Evolutionary conservation across 2,888 invertebrate genomes (phyloP).

Genomic region (Odontocerum albicorne): DNA sequence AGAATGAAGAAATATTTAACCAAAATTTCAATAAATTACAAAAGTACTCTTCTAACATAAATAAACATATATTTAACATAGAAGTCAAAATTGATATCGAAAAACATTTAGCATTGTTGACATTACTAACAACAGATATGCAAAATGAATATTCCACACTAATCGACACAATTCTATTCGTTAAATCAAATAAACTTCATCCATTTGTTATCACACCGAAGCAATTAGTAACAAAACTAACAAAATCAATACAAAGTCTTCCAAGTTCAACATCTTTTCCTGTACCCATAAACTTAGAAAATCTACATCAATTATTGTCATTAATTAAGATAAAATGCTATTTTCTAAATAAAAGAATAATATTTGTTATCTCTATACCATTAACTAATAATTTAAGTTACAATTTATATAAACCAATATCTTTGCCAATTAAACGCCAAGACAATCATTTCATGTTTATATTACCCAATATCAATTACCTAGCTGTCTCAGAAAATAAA

Average conservation of each 20-base stretch:
- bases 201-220: constrained; percentile 7
- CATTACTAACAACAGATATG: constrained; percentile 2
- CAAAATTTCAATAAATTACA: constrained; percentile 10
- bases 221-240: constrained; percentile 3
- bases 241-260: constrained; percentile 1
- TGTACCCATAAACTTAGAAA: neutral
- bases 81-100: constrained; percentile 6
- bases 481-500: too few relatives aligned
- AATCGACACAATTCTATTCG: constrained; percentile 1
- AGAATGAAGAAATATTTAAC: constrained; percentile 5
- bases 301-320: neutral
- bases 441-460: too few relatives aligned
- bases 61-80: constrained; percentile 9
- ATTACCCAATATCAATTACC: too few relatives aligned
- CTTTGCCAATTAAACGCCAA: too few relatives aligned
- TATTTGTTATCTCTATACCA: constrained; percentile 1
- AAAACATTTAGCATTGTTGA: constrained; percentile 5
- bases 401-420: too few relatives aligned
- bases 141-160: constrained; percentile 1
- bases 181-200: constrained; percentile 1
- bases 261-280: constrained; percentile 6
- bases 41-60: neutral
- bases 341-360: constrained; percentile 1
- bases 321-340: constrained; percentile 1
- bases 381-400: constrained; percentile 5